Conservation (phyloP, 2,888 invertebrate genomes). For the Thymelicus sylvestris region DNA sequence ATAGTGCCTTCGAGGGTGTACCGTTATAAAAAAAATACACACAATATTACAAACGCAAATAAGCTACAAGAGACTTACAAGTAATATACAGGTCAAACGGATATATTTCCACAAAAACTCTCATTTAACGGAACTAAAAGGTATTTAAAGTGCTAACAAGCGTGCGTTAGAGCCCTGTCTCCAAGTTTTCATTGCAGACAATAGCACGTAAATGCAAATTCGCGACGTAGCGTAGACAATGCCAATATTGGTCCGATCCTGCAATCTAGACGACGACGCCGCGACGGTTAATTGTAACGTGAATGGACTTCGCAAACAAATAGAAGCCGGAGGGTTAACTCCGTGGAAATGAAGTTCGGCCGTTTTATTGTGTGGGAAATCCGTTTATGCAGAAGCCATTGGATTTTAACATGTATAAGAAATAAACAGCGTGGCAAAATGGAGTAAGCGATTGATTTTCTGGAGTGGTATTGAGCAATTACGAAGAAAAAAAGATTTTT, state of each 20-base stretch:
- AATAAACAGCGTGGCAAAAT: no score
- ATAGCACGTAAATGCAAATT: slow-evolving; percentile 22
- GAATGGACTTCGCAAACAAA: slow-evolving; percentile 13
- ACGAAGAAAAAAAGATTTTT: no score
- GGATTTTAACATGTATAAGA: no score
- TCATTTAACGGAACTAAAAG: neutral
- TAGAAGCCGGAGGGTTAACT: slow-evolving; percentile 6
- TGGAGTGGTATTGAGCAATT: no score
- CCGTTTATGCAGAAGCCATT: neutral
- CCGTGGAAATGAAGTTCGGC: slow-evolving; percentile 6
- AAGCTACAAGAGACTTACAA: no score
- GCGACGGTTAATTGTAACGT: slow-evolving; percentile 25
- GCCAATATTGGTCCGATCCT: slow-evolving; percentile 28
- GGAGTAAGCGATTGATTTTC: no score
- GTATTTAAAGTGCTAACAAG: slow-evolving; percentile 6
- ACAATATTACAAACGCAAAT: no score
- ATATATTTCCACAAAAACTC: neutral
- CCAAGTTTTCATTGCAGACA: slow-evolving; percentile 4
- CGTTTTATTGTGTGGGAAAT: neutral
- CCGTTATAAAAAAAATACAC: no score
- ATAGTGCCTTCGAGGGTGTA: no score
- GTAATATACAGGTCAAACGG: neutral
- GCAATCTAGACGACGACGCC: slow-evolving; percentile 19
- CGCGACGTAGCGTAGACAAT: slow-evolving; percentile 17
- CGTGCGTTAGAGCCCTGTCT: neutral